Base-by-base conservation (phyloP, 2,888 invertebrate species). In the Cotesia congregata region DNA sequence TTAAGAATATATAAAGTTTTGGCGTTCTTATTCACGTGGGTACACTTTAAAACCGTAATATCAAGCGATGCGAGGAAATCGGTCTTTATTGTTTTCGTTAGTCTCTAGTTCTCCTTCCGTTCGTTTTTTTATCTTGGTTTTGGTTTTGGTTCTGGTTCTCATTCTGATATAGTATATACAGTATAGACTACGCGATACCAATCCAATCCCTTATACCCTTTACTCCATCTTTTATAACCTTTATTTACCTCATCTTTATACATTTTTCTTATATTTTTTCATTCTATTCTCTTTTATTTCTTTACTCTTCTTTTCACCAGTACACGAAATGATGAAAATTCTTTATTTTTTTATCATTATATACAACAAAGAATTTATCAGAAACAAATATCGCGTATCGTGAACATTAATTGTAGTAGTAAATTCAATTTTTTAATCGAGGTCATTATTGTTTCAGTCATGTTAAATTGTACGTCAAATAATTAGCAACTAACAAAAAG, bases 51-150 rank as follows among this genome's bases (percentile, higher is more conserved):
- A 9, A 72, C 65, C 41, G 20, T 72, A 41, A n/a, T 20, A 65
- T 38, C 64, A 62, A 74, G 30, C 82, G 82, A 82, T 74, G 82
- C 81, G 85, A 86, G 86, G 85, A 83, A 87, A 86, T 86, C 85
- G 85, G 81, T 80, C 85, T 87, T 88, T 88, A 87, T 88, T 87
- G 87, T 87, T 88, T 88, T 87, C 85, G 86, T 87, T 88, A 86
- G 84, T 78, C 80, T 78, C 80, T 82, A 73, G 77, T 78, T 81
- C 79, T 80, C 80, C 76, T 78, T 81, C 76, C 71, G 78, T 79
- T 81, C 80, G 76, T 83, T 79, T 77, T 77, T 67, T 79, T 80
- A 77, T 79, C 62, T 15, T 67, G 68, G 6, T 72, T 6, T 62
- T 71, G 60, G 68, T 79, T 75, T 77, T 73, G 72, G 74, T 68